Evolutionary conservation across 2,113 vertebrate species (phyloP).

Genomic region (Oncorhynchus clarkii): DNA sequence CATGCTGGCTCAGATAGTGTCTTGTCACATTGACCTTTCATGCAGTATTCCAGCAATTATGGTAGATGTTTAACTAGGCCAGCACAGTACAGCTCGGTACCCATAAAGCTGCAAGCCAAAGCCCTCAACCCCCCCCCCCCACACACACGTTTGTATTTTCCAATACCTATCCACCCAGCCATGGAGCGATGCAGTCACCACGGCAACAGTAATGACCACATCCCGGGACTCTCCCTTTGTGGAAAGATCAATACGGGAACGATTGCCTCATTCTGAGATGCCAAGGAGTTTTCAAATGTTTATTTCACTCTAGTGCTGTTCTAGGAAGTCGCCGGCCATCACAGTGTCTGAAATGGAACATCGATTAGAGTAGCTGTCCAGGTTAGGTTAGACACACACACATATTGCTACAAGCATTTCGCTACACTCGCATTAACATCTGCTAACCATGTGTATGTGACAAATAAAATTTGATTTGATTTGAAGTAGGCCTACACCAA

Average conservation of each 20-base stretch:
- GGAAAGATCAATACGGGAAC: neutral
- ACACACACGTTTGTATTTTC: neutral
- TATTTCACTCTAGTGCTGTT: neutral
- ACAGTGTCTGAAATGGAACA: too few relatives aligned
- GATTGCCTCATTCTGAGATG: neutral
- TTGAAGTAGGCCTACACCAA: too few relatives aligned
- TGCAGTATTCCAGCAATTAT: too few relatives aligned
- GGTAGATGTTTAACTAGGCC: neutral
- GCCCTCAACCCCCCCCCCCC: neutral
- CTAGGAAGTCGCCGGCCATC: neutral
- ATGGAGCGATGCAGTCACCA: slow-evolving; percentile 1
- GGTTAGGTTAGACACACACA: neutral
- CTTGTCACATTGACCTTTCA: too few relatives aligned
- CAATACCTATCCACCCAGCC: neutral
- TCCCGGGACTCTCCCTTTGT: slow-evolving; percentile 1
- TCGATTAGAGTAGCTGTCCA: neutral
- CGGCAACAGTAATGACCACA: neutral
- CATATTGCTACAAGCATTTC: too few relatives aligned
- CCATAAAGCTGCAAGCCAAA: too few relatives aligned
- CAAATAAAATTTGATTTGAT: too few relatives aligned
- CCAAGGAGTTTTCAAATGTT: neutral
- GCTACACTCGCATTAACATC: too few relatives aligned
- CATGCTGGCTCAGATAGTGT: too few relatives aligned
- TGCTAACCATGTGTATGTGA: too few relatives aligned
- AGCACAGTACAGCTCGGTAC: neutral